Evolutionary conservation across 2,888 invertebrate species (phyloP), one percentile per base, ranked within the genome.

Genomic region (Spicauda simplicius): DNA sequence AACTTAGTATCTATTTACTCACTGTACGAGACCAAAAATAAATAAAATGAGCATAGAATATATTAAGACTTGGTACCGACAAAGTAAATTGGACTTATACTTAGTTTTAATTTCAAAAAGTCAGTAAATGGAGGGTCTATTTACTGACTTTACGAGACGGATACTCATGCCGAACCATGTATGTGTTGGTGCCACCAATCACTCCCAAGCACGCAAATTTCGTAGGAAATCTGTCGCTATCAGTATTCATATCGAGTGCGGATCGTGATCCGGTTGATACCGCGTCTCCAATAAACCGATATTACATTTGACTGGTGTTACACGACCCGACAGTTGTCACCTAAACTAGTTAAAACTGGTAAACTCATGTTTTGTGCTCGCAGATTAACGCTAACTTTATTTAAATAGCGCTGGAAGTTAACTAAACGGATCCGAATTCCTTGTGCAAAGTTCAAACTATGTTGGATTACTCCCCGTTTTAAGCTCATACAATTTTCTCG

Each of bases 161-260:
- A 2, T 2, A 25, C 25, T 25, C 25, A 25, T 25, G 25, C 25
- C 25, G 25, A 2, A 25, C 25, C 5, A 25, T 5, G 25, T 25
- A 45, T 45, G 5, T n/a, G n/a, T 12, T 11, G n/a, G 45, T 37
- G 8, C 45, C 1, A 45, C 45, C 45, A 6, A 45, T 45, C 45
- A 37, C 7, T 11, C 8, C 37, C 12, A 41, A 54, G 54, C 41
- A 54, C 53, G 25, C 41, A 41, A 20, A 59, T 59, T 59, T 53
- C 10, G 59, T 54, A 54, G 20, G 65, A 53, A 50, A 66, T 50
- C 25, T 37, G 55, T 48, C 33, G 75, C 73, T 71, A 79, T 82
- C 77, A 78, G 81, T 83, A 85, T 86, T 85, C 82, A 85, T 82
- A 73, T 71, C 74, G 73, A 62, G 76, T 71, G 77, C 74, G 76